Percentiles rank a stretch among this genome's conserved stretches.
Evolutionary conservation across 2,113 vertebrate species (phyloP).

Genomic region (Camelus bactrianus): DNA sequence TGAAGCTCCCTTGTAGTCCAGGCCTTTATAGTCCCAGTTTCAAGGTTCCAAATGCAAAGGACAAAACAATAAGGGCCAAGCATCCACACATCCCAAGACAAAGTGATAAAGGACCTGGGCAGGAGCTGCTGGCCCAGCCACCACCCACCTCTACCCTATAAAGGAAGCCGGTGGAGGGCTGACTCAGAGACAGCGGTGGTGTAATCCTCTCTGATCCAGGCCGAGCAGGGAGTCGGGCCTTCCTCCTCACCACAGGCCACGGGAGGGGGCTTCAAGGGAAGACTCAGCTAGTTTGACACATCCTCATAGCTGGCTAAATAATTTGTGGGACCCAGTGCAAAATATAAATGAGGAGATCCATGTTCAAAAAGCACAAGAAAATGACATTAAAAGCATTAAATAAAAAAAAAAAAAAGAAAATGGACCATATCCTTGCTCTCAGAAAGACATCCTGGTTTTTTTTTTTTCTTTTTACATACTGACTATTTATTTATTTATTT

Average conservation of each 20-base stretch:
- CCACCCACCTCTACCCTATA: background rate
- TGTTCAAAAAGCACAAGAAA: background rate
- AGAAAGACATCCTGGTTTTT: background rate
- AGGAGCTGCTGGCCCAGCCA: background rate
- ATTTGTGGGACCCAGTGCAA: background rate
- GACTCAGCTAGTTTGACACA: background rate
- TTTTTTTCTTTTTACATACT: too few species aligned
- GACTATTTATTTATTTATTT: too few species aligned
- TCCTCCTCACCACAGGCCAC: background rate
- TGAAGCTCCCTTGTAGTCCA: background rate
- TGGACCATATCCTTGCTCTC: background rate
- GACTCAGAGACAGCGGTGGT: background rate
- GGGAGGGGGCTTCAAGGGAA: background rate
- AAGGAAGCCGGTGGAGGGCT: background rate
- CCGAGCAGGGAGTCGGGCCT: background rate
- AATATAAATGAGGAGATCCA: background rate
- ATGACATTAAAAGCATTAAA: background rate
- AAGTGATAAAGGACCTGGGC: background rate
- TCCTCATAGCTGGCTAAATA: background rate
- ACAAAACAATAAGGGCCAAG: background rate
- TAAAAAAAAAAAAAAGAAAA: background rate
- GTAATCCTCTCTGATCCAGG: background rate
- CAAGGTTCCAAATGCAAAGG: background rate
- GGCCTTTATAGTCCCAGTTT: background rate
- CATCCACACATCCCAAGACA: background rate